Evolutionary conservation across 2,113 vertebrate genomes (phyloP).

Genomic region (Dendropsophus ebraccatus): DNA sequence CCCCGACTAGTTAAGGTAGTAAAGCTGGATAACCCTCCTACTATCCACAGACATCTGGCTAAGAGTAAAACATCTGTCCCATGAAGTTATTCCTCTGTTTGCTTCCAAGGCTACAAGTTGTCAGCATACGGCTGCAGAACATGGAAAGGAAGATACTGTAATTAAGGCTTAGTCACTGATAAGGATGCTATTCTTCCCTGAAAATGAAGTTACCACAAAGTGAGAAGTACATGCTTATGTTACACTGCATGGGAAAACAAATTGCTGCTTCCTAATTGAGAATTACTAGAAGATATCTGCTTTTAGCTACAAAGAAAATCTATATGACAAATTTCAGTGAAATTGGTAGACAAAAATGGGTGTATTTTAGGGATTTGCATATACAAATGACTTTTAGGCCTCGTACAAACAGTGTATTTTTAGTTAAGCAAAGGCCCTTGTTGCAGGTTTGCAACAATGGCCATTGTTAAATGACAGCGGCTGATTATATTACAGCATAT

Average conservation of each 20-base stretch:
- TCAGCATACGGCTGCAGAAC: constrained; percentile 34
- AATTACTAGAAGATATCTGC: not conserved
- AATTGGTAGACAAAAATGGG: no score
- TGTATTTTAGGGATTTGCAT: no score
- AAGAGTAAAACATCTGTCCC: constrained; percentile 51
- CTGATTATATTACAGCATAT: no score
- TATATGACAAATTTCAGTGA: no score
- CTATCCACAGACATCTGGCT: constrained; percentile 47
- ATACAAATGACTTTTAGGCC: no score
- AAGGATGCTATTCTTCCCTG: constrained; percentile 19
- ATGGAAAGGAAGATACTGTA: constrained; percentile 49
- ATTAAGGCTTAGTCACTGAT: constrained; percentile 46
- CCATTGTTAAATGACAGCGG: no score
- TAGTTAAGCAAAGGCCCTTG: no score
- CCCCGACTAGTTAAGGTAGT: constrained; percentile 21
- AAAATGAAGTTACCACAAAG: constrained; percentile 15
- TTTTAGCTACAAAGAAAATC: not conserved
- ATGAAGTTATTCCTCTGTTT: constrained; percentile 23
- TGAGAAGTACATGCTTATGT: constrained; percentile 7
- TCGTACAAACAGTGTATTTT: no score
- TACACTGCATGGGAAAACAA: not conserved
- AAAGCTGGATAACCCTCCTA: constrained; percentile 33
- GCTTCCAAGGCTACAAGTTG: constrained; percentile 1
- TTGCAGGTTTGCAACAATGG: no score
- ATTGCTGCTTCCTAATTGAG: not conserved